phyloP scores from a whole-genome alignment of 2,113 vertebrate genomes.

The Ammospiza caudacuta region DNA sequence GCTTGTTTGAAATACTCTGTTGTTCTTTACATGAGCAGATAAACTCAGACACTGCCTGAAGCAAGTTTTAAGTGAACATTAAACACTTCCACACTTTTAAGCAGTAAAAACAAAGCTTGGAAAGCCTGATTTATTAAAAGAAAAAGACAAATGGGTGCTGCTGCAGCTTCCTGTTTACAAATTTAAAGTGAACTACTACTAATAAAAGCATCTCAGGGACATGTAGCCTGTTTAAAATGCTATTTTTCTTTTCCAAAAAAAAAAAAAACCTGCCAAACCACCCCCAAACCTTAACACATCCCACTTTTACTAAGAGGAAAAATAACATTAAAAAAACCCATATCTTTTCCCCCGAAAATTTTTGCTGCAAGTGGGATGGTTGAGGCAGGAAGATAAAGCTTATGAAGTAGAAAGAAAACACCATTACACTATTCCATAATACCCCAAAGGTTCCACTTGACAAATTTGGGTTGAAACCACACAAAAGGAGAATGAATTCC shows the following conservation, averaged over 20 bases:
- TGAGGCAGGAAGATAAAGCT: not conserved
- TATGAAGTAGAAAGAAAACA: not conserved
- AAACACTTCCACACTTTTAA: constrained; percentile 39
- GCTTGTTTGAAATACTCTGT: constrained; percentile 31
- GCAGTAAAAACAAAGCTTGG: not conserved
- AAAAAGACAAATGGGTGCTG: not conserved
- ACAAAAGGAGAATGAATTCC: not conserved
- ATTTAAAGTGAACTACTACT: not conserved
- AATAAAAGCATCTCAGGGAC: not conserved
- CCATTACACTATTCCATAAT: not conserved
- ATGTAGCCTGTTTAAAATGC: not conserved
- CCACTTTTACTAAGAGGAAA: not conserved
- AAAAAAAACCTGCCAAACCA: not conserved
- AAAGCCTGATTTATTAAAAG: constrained; percentile 32
- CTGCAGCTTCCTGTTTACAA: not conserved
- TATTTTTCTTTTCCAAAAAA: not conserved
- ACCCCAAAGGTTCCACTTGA: not conserved
- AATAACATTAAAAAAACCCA: not conserved
- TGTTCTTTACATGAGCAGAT: constrained; percentile 30
- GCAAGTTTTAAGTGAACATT: constrained; percentile 56
- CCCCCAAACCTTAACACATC: not conserved
- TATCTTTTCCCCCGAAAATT: rapidly evolving
- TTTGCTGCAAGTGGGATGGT: not conserved
- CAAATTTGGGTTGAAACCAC: not conserved
- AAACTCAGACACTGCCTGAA: constrained; percentile 47